Evolutionary conservation across 1,140 invertebrate species (phyloP).

Genomic region (Eubasilissa regina): DNA sequence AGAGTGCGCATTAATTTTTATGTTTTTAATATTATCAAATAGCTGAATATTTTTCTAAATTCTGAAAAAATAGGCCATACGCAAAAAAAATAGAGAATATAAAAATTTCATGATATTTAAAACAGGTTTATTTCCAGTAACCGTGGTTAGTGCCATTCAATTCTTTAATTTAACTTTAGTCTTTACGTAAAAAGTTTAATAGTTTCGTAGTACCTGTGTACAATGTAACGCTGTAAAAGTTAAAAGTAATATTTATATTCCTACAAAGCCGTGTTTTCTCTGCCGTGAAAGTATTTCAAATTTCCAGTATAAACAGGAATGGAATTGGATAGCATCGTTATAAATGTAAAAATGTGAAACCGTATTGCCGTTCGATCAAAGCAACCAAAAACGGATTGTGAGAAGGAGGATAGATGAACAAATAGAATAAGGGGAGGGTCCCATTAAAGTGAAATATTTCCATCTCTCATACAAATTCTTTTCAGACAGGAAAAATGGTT

Average conservation of each 20-base stretch:
- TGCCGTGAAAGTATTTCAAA: conserved; percentile 7
- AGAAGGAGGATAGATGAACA: conserved; percentile 6
- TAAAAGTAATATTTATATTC: not conserved
- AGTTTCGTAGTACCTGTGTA: too few relatives aligned
- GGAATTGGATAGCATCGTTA: conserved; percentile 33
- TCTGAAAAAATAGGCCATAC: too few relatives aligned
- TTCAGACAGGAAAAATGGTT: not conserved
- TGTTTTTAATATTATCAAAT: too few relatives aligned
- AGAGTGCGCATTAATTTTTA: too few relatives aligned
- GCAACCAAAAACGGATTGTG: conserved; percentile 9
- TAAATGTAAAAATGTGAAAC: conserved; percentile 34
- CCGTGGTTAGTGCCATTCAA: too few relatives aligned
- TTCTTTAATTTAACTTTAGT: too few relatives aligned
- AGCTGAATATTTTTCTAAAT: too few relatives aligned
- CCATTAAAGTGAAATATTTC: conserved; percentile 37
- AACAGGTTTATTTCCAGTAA: too few relatives aligned
- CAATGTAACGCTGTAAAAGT: too few relatives aligned
- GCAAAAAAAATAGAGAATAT: too few relatives aligned
- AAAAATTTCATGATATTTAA: too few relatives aligned
- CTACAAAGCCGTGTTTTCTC: not conserved
- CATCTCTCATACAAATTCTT: conserved; percentile 17
- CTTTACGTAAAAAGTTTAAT: too few relatives aligned
- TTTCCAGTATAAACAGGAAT: conserved; percentile 18
- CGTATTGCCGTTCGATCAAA: conserved; percentile 34
- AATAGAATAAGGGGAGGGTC: conserved; percentile 29